Conservation (phyloP, 2,797 vertebrate species). For the Anguilla pacifica region DNA sequence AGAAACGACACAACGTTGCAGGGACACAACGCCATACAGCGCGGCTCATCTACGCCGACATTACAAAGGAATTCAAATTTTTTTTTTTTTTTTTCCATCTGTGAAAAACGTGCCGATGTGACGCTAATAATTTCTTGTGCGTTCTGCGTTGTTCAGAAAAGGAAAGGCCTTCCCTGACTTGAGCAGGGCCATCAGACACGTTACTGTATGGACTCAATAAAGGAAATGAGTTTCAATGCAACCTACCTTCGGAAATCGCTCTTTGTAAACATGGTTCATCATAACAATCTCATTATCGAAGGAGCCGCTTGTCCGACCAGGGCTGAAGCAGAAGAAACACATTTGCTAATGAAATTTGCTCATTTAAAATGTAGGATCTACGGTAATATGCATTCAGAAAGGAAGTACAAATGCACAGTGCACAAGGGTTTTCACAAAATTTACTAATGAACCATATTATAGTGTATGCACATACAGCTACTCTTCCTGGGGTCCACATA, state of each 20-base stretch:
- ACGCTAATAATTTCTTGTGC: background rate
- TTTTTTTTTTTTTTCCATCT: background rate
- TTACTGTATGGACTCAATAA: background rate
- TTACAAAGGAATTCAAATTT: background rate
- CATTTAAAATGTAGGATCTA: background rate
- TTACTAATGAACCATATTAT: background rate
- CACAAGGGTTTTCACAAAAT: background rate
- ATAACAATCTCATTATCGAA: slow-evolving; percentile 96
- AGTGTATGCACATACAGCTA: too few relatives aligned
- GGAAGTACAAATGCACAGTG: background rate
- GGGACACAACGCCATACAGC: background rate
- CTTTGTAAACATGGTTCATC: slow-evolving; percentile 99
- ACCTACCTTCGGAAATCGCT: slow-evolving; percentile 93
- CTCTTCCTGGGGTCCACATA: too few relatives aligned
- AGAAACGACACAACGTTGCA: slow-evolving; percentile 1
- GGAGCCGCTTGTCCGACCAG: slow-evolving; percentile 83
- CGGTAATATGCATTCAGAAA: background rate
- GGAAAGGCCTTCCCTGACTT: background rate
- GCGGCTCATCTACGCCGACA: background rate
- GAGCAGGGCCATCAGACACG: background rate
- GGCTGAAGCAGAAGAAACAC: slow-evolving; percentile 68
- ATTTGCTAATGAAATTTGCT: background rate
- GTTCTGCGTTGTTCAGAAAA: background rate
- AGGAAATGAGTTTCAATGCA: background rate
- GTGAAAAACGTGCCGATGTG: background rate